A percentile compares a stretch with the other conserved stretches of the same genome.
Evolutionary conservation across 2,113 vertebrate species (phyloP).

Genomic region (Varanus salvator): DNA sequence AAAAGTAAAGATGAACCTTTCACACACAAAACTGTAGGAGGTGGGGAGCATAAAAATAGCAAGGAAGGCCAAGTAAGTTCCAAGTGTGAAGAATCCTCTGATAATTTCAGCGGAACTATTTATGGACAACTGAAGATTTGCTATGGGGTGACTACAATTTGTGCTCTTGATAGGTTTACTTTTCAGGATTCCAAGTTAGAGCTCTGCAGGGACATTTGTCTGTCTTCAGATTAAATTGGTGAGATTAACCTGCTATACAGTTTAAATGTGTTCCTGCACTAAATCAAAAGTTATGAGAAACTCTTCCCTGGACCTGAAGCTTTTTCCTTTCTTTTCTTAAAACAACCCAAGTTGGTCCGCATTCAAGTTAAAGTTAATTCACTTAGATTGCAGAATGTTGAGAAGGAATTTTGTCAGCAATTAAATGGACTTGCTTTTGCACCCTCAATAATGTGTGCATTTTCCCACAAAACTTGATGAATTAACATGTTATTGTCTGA

Average conservation of each 20-base stretch:
- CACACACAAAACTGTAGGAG: not conserved
- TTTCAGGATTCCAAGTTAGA: not conserved
- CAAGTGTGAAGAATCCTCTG: not conserved
- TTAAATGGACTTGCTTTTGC: not conserved
- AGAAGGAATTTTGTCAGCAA: not conserved
- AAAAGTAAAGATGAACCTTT: not conserved
- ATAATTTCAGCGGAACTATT: constrained; percentile 8
- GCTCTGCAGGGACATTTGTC: not conserved
- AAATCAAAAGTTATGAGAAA: constrained; percentile 20
- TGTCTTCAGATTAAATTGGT: constrained; percentile 5
- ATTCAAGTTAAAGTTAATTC: constrained; percentile 5
- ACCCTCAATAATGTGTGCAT: not conserved
- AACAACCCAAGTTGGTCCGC: not conserved
- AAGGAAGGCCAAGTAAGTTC: not conserved
- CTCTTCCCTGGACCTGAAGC: not conserved
- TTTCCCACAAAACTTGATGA: not conserved
- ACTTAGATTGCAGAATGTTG: not conserved
- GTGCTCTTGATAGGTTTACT: not conserved
- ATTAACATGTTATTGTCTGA: not conserved
- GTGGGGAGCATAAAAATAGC: not conserved
- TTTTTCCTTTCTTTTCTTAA: constrained; percentile 5
- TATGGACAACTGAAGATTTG: not conserved
- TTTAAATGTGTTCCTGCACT: not conserved
- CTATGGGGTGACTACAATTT: not conserved
- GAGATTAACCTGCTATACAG: constrained; percentile 14